A percentile compares a stretch with the other conserved stretches of the same genome.
Evolutionary conservation across 2,888 invertebrate genomes (phyloP).

Genomic region (Limnephilus auricula): DNA sequence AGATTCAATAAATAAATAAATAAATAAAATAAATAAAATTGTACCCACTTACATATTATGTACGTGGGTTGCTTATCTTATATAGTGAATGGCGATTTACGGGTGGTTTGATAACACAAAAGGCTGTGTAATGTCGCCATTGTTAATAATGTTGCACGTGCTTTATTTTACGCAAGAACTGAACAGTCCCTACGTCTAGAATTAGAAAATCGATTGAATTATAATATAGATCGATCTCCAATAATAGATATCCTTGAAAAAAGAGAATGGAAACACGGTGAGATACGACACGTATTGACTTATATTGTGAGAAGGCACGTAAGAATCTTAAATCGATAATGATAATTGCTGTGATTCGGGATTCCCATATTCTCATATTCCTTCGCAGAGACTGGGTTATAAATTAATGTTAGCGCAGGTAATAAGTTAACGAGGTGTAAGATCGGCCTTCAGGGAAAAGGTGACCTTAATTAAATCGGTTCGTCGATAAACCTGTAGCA

Average conservation of each 20-base stretch:
- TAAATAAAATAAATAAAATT: too few species aligned
- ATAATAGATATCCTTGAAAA: conserved; percentile 31
- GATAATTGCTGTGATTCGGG: not conserved
- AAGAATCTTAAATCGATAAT: not conserved
- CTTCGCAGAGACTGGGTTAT: not conserved
- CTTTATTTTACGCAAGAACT: not conserved
- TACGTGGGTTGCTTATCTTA: too few species aligned
- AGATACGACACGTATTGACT: not conserved
- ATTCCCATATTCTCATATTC: not conserved
- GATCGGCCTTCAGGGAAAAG: not conserved
- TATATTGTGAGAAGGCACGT: not conserved
- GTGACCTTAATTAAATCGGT: not conserved
- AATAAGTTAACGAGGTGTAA: conserved; percentile 2
- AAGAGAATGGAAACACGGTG: conserved; percentile 13
- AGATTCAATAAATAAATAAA: too few species aligned
- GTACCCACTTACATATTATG: too few species aligned
- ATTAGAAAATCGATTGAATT: not conserved
- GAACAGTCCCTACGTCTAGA: not conserved
- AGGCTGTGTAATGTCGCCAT: not conserved
- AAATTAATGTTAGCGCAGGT: not conserved
- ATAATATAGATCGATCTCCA: not conserved
- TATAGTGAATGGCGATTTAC: not conserved
- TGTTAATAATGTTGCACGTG: not conserved
- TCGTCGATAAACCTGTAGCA: not conserved
- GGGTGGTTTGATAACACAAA: not conserved